Conservation (phyloP, 2,888 invertebrate genomes). For the Papilio protenor region DNA sequence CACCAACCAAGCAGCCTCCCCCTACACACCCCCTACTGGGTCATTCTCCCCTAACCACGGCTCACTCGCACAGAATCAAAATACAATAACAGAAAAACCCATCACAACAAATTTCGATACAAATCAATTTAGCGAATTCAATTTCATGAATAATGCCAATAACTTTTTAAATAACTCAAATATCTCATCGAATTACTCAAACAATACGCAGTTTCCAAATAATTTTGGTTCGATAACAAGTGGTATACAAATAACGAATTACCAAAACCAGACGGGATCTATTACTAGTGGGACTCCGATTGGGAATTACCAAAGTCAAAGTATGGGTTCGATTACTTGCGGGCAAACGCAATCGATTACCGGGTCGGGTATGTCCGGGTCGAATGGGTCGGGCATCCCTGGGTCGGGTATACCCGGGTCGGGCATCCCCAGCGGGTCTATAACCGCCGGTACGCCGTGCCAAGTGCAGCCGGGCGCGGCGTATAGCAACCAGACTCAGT, state of each 20-base stretch:
- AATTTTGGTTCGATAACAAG: constrained; percentile 47
- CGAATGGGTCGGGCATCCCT: constrained; percentile 14
- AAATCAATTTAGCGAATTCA: constrained; percentile 21
- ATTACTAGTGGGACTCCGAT: constrained; percentile 47
- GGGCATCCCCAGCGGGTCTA: constrained; percentile 52
- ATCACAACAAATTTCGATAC: constrained; percentile 33
- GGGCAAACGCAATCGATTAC: not conserved
- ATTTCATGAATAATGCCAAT: constrained; percentile 25
- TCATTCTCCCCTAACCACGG: constrained; percentile 56
- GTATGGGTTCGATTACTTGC: constrained; percentile 40
- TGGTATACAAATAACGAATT: constrained; percentile 39
- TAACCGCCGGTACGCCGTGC: constrained; percentile 61
- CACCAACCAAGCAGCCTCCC: constrained; percentile 53
- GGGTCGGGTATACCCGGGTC: constrained; percentile 27
- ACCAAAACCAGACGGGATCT: constrained; percentile 44
- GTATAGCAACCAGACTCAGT: constrained; percentile 54
- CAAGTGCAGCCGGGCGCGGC: constrained; percentile 44
- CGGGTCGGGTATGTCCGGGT: constrained; percentile 8
- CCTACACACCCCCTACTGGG: constrained; percentile 55
- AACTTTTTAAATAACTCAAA: constrained; percentile 13
- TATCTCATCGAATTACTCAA: constrained; percentile 24
- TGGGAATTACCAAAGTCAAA: constrained; percentile 44
- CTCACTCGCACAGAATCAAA: constrained; percentile 47
- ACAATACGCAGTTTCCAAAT: constrained; percentile 26
- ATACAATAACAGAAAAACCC: constrained; percentile 44